Conservation (phyloP, 2,113 vertebrate genomes). For the Centropristis striata region DNA sequence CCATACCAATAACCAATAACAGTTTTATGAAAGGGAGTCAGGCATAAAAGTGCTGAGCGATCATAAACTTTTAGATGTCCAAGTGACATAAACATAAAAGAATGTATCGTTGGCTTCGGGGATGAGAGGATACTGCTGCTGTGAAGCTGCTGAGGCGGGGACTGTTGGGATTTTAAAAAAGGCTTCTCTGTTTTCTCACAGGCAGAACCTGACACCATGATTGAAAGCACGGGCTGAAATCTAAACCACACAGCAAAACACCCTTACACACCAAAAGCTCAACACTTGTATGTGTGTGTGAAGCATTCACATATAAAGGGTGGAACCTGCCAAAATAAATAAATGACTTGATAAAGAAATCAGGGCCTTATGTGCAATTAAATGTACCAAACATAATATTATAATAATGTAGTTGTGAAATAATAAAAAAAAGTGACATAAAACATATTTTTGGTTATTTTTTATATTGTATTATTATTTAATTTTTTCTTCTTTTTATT, state of each 20-base stretch:
- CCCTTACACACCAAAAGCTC: not conserved
- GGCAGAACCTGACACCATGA: constrained; percentile 19
- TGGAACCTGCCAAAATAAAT: too few relatives aligned
- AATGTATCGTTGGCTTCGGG: constrained; percentile 17
- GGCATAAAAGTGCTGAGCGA: constrained; percentile 44
- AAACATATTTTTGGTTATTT: too few relatives aligned
- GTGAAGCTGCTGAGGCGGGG: not conserved
- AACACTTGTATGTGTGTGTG: not conserved
- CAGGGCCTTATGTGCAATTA: too few relatives aligned
- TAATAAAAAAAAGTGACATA: too few relatives aligned
- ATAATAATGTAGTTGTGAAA: too few relatives aligned
- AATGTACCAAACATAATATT: too few relatives aligned
- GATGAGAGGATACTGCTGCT: constrained; percentile 11
- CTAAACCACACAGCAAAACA: constrained; percentile 3
- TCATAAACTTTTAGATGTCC: constrained; percentile 25
- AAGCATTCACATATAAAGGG: too few relatives aligned
- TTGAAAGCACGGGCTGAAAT: constrained; percentile 22
- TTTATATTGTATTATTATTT: too few relatives aligned
- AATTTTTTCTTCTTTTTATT: too few relatives aligned
- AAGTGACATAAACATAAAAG: constrained; percentile 39
- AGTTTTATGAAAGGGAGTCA: constrained; percentile 1
- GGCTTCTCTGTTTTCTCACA: constrained; percentile 23
- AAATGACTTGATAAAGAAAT: too few relatives aligned
- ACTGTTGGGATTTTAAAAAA: not conserved
- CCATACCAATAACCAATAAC: constrained; percentile 19